Evolutionary conservation across 2,113 vertebrate species (phyloP).

Genomic region (Crotalus viridis): DNA sequence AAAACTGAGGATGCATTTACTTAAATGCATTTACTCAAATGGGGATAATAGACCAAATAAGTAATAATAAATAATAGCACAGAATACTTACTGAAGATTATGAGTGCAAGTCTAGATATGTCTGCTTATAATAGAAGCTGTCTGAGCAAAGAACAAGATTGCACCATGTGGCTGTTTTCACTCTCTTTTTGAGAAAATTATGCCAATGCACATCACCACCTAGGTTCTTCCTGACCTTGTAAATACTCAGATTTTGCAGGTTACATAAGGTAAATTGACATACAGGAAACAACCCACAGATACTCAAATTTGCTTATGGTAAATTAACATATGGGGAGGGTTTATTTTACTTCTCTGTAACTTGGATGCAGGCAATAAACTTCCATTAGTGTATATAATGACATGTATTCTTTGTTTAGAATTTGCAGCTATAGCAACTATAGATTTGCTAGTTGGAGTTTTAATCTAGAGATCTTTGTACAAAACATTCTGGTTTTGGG

Average conservation of each 20-base stretch:
- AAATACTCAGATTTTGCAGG: not conserved
- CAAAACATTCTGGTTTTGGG: not conserved
- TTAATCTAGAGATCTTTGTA: not conserved
- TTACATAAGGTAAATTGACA: not conserved
- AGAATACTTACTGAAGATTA: not conserved
- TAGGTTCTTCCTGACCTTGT: not conserved
- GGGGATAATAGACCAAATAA: not conserved
- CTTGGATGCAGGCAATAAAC: not conserved
- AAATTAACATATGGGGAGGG: not conserved
- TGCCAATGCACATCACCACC: not conserved
- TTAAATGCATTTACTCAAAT: not conserved
- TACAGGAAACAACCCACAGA: not conserved
- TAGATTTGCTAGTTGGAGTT: not conserved
- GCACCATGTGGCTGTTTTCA: not conserved
- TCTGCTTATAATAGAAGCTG: not conserved
- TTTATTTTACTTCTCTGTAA: not conserved
- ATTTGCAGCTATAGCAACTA: not conserved
- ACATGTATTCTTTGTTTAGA: not conserved
- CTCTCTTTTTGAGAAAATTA: not conserved
- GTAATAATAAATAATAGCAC: not conserved
- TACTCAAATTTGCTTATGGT: not conserved
- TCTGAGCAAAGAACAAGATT: not conserved
- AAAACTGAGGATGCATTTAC: not conserved
- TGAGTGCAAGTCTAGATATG: not conserved
- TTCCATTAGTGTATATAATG: not conserved